Evolutionary conservation across 2,797 vertebrate species (phyloP).

Genomic region (Centroberyx gerrardi): DNA sequence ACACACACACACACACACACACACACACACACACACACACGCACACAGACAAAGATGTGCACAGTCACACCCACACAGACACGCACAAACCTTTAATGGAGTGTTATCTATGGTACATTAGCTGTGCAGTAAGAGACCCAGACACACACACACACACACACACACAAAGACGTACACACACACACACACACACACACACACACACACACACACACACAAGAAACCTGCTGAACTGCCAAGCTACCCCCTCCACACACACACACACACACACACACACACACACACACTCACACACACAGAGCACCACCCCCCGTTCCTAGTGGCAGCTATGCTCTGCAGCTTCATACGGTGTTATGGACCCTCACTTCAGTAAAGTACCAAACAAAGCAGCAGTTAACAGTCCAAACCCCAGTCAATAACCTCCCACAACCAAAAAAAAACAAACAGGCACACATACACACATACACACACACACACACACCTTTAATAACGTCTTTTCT

Average conservation of each 20-base stretch:
- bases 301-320: too few species aligned
- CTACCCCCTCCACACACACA: neutral
- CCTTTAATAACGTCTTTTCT: slow-evolving; percentile 80
- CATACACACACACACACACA: slow-evolving; percentile 30
- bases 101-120: slow-evolving; percentile 52
- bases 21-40: neutral
- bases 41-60: neutral
- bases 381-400: slow-evolving; percentile 62
- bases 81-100: slow-evolving; percentile 27
- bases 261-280: too few species aligned
- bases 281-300: too few species aligned
- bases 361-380: slow-evolving; percentile 49
- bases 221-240: neutral
- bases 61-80: neutral
- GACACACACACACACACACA: neutral
- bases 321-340: slow-evolving; percentile 12
- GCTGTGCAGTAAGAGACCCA: slow-evolving; percentile 2
- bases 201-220: slow-evolving; percentile 19
- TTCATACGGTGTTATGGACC: slow-evolving; percentile 34
- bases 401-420: slow-evolving; percentile 62
- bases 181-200: slow-evolving; percentile 3
- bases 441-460: slow-evolving; percentile 8
- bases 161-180: slow-evolving; percentile 3
- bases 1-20: neutral
- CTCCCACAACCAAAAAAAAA: slow-evolving; percentile 53